These are phyloP conservation scores for Scopus umbretta DNA, from an alignment of 2,113 vertebrate species.

Conservation along the genomic window DNA sequence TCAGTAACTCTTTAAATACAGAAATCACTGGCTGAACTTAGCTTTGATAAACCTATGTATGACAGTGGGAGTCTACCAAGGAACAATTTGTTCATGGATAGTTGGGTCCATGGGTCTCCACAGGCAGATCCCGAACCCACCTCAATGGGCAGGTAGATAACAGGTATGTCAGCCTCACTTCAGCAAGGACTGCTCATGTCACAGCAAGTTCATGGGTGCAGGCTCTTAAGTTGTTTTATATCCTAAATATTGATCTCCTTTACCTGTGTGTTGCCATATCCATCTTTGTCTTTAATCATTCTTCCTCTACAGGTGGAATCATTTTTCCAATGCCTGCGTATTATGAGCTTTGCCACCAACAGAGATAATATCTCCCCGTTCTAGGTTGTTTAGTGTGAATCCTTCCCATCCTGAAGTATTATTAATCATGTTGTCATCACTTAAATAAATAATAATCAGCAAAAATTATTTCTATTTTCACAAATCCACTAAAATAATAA, in stretches of 20 bases:
- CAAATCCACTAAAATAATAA: constrained; percentile 52
- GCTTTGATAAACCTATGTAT: not conserved
- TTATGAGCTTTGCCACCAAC: constrained; percentile 51
- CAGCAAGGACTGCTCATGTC: not conserved
- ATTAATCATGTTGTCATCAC: constrained; percentile 60
- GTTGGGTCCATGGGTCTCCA: not conserved
- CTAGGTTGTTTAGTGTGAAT: constrained; percentile 23
- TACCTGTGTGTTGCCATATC: not conserved
- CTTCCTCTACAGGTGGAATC: constrained; percentile 46
- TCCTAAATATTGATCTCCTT: constrained; percentile 30
- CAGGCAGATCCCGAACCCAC: not conserved
- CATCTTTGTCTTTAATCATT: constrained; percentile 26
- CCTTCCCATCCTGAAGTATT: constrained; percentile 40
- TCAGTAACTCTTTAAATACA: not conserved
- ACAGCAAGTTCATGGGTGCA: not conserved
- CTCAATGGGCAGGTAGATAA: not conserved
- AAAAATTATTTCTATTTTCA: constrained; percentile 58
- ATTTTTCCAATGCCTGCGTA: not conserved
- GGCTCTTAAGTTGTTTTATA: not conserved
- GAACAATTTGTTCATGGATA: not conserved
- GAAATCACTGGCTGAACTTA: not conserved
- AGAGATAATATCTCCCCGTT: constrained; percentile 49
- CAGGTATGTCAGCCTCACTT: not conserved
- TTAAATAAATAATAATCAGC: constrained; percentile 62
- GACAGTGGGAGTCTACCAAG: not conserved